These are phyloP conservation scores for Pemphigus obesinymphae DNA, from an alignment of 1,140 invertebrate genomes.

Conservation along the genomic window DNA sequence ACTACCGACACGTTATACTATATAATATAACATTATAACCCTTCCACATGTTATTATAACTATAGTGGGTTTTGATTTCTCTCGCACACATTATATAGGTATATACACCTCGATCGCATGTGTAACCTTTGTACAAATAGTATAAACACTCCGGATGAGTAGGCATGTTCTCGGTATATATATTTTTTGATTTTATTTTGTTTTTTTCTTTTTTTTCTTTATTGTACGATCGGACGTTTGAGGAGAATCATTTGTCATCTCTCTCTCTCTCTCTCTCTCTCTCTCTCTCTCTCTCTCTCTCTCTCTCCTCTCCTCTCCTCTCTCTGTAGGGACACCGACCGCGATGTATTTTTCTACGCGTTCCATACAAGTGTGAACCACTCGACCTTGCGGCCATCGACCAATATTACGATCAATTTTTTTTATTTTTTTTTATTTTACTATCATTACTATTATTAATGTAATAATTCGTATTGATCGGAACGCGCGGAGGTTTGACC, in stretches of 20 bases:
- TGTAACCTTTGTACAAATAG: constrained; percentile 42
- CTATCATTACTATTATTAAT: constrained; percentile 38
- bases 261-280: constrained; percentile 17
- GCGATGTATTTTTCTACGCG: constrained; percentile 14
- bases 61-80: too few relatives aligned
- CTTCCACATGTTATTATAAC: background rate
- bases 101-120: background rate
- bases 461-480: constrained; percentile 41
- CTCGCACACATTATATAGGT: too few relatives aligned
- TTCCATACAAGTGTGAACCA: constrained; percentile 32
- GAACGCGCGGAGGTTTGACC: constrained; percentile 36
- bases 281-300: too few relatives aligned
- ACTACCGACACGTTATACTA: background rate
- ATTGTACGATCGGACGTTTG: constrained; percentile 40
- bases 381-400: constrained; percentile 38
- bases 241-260: constrained; percentile 41
- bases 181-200: constrained; percentile 9
- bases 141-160: constrained; percentile 42
- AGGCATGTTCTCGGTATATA: constrained; percentile 39
- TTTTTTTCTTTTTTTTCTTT: constrained; percentile 11
- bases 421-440: constrained; percentile 16
- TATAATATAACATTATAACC: background rate
- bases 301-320: constrained; percentile 25
- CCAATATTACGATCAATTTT: constrained; percentile 41
- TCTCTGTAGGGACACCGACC: constrained; percentile 39